Evolutionary conservation across 2,888 invertebrate genomes (phyloP).

Genomic region (Rosalia funebris): DNA sequence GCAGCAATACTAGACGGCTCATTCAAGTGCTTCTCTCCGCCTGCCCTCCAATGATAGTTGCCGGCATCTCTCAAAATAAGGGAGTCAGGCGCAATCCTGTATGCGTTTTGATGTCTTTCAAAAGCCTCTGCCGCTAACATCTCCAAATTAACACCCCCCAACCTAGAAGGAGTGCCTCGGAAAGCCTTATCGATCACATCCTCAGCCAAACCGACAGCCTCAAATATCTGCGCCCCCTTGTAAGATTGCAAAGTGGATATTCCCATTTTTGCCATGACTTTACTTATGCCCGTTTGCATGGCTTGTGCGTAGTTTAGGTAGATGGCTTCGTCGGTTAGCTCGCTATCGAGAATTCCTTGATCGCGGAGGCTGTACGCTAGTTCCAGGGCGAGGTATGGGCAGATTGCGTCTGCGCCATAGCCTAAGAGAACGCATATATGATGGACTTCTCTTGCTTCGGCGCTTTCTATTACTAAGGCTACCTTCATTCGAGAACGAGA

Average conservation of each 20-base stretch:
- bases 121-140: conserved; percentile 87
- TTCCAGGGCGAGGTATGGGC: conserved; percentile 96
- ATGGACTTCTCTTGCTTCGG: conserved; percentile 95
- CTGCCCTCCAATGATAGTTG: conserved; percentile 95
- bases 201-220: conserved; percentile 93
- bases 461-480: conserved; percentile 94
- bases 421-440: conserved; percentile 95
- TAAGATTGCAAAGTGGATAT: conserved; percentile 98
- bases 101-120: conserved; percentile 83
- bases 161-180: conserved; percentile 74
- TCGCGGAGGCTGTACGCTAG: conserved; percentile 86
- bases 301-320: conserved; percentile 90
- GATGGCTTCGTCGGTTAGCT: conserved; percentile 81
- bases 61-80: conserved; percentile 84
- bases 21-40: conserved; percentile 98
- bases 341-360: conserved; percentile 84
- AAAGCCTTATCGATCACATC: conserved; percentile 97
- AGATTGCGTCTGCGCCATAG: conserved; percentile 97
- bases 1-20: conserved; percentile 85
- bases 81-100: conserved; percentile 75
- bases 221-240: conserved; percentile 99
- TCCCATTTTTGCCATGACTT: conserved; percentile 99
- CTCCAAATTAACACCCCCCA: conserved; percentile 91
- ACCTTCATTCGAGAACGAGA: conserved; percentile 96
- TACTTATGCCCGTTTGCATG: conserved; percentile 65